A percentile compares a stretch with the other conserved stretches of the same genome.
phyloP scores from a whole-genome alignment of 2,113 vertebrate genomes.

The Conger conger region DNA sequence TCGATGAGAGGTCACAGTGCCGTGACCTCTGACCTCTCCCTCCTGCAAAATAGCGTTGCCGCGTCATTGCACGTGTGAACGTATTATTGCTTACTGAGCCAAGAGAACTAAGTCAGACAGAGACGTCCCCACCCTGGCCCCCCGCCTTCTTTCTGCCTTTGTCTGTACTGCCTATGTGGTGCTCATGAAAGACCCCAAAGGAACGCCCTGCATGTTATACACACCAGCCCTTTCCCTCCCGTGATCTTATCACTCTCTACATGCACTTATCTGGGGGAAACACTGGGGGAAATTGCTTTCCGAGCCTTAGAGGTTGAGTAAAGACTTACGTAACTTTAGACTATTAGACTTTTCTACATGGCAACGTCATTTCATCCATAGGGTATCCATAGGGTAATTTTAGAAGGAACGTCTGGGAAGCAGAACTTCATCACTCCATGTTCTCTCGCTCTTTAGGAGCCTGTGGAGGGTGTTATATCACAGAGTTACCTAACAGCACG shows the following conservation, averaged over 20 bases:
- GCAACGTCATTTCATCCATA: too few relatives aligned
- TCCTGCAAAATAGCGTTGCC: neutral
- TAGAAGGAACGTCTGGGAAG: neutral
- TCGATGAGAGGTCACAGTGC: neutral
- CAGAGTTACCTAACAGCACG: neutral
- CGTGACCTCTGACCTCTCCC: neutral
- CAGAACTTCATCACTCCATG: neutral
- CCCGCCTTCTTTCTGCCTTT: neutral
- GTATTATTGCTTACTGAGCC: neutral
- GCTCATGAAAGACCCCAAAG: neutral
- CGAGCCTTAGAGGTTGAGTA: too few relatives aligned
- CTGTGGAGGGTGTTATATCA: neutral
- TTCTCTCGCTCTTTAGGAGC: neutral
- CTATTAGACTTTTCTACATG: too few relatives aligned
- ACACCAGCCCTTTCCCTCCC: neutral
- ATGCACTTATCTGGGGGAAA: neutral
- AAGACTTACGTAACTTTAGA: too few relatives aligned
- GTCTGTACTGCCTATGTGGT: neutral
- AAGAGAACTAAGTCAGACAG: neutral
- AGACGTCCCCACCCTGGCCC: neutral
- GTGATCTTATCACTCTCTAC: too few relatives aligned
- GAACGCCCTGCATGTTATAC: neutral
- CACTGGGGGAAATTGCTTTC: neutral
- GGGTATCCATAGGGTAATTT: neutral
- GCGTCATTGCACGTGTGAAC: neutral